Percentiles rank a stretch among this genome's conserved stretches.
These are phyloP conservation scores for Falco naumanni DNA, from an alignment of 2,797 vertebrate species.

Conservation along the genomic window DNA sequence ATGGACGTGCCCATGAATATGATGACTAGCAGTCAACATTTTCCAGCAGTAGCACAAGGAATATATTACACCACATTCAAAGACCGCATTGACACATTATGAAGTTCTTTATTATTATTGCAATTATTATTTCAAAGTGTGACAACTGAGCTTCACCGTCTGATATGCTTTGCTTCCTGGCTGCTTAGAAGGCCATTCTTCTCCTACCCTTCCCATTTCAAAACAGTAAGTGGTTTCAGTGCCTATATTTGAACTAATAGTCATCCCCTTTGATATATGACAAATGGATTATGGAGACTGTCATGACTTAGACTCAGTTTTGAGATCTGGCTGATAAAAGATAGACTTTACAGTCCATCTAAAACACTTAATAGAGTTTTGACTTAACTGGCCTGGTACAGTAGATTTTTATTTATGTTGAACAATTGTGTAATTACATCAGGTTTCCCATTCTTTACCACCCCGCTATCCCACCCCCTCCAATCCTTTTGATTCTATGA, in stretches of 20 bases:
- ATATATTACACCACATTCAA: not conserved
- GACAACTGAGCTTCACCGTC: not conserved
- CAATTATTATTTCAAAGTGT: not conserved
- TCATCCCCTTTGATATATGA: not conserved
- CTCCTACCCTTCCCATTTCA: not conserved
- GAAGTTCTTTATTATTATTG: not conserved
- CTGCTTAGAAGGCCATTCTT: not conserved
- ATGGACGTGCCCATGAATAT: not conserved
- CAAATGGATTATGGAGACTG: not conserved
- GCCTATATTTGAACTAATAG: not conserved
- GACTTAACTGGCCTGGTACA: not conserved
- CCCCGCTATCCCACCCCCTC: fast-evolving
- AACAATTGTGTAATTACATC: not conserved
- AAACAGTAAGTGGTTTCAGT: not conserved
- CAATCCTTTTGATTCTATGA: not conserved
- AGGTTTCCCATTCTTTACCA: not conserved
- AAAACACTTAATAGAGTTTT: not conserved
- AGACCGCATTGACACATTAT: not conserved
- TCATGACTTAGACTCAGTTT: not conserved
- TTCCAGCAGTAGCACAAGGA: not conserved
- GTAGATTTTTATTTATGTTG: not conserved
- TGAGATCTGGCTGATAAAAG: not conserved
- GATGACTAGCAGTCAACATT: not conserved
- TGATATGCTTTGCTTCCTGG: not conserved
- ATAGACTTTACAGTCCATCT: not conserved